A percentile compares a stretch with the other conserved stretches of the same genome.
These are phyloP conservation scores for Clarias fuscus DNA, from an alignment of 2,797 vertebrate species.

Conservation along the genomic window DNA sequence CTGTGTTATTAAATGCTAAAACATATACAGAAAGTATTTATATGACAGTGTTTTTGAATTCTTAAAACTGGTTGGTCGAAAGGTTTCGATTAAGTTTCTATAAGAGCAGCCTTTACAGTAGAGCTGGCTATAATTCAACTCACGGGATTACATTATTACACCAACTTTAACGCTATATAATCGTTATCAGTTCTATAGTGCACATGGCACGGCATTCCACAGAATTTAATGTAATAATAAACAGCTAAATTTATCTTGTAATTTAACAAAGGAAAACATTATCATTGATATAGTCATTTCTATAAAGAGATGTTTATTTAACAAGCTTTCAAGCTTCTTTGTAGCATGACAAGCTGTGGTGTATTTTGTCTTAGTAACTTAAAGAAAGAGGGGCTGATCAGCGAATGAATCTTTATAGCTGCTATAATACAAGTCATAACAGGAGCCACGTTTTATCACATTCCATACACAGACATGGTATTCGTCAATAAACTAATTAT, in stretches of 20 bases:
- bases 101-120: background rate
- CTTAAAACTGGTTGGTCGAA: background rate
- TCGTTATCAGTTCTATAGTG: background rate
- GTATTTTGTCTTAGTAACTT: background rate
- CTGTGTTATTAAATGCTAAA: constrained; percentile 1
- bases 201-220: background rate
- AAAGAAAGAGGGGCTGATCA: constrained; percentile 5
- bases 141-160: background rate
- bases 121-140: background rate
- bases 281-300: background rate
- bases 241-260: too few species aligned
- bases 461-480: background rate
- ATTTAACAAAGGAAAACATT: background rate
- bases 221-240: background rate
- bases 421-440: background rate
- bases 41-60: background rate
- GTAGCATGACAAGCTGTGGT: background rate
- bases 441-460: background rate
- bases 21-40: background rate
- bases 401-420: background rate
- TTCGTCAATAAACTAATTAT: background rate
- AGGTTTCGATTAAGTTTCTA: background rate
- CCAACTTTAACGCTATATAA: background rate
- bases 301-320: background rate
- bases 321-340: background rate